Conservation (phyloP, 2,797 vertebrate genomes). For the Phrynocephalus vlangalii region DNA sequence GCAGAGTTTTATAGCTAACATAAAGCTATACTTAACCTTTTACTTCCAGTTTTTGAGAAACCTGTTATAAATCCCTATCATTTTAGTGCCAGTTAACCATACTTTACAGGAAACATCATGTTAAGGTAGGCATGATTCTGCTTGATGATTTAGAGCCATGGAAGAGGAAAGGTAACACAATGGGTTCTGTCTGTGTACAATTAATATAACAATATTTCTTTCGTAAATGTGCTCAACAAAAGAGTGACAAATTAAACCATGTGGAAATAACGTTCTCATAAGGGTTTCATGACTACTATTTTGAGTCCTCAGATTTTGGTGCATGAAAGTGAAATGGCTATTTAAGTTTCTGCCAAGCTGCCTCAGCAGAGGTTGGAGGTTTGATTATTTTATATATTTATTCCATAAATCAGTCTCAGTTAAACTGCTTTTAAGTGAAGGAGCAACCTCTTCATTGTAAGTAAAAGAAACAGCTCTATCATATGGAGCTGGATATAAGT, state of each 20-base stretch:
- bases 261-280: conserved; percentile 46
- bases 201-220: conserved; percentile 35
- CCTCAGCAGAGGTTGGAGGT: conserved; percentile 17
- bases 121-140: not conserved
- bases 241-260: conserved; percentile 45
- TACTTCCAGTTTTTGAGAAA: conserved; percentile 13
- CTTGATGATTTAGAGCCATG: conserved; percentile 15
- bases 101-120: not conserved
- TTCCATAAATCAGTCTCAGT: not conserved
- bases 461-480: not conserved
- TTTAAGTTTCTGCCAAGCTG: conserved; percentile 36
- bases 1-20: conserved; percentile 32
- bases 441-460: not conserved
- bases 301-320: conserved; percentile 37
- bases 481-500: not conserved
- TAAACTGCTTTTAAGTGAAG: not conserved
- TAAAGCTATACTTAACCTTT: conserved; percentile 34
- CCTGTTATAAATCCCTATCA: not conserved
- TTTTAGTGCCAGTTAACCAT: conserved; percentile 10
- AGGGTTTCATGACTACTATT: conserved; percentile 56
- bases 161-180: conserved; percentile 29
- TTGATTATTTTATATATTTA: not conserved
- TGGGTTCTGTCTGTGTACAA: conserved; percentile 30
- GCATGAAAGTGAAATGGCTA: conserved; percentile 30
- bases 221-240: conserved; percentile 37